These are phyloP conservation scores for Dasypogon diadema DNA, from an alignment of 2,888 invertebrate species.

Conservation along the genomic window DNA sequence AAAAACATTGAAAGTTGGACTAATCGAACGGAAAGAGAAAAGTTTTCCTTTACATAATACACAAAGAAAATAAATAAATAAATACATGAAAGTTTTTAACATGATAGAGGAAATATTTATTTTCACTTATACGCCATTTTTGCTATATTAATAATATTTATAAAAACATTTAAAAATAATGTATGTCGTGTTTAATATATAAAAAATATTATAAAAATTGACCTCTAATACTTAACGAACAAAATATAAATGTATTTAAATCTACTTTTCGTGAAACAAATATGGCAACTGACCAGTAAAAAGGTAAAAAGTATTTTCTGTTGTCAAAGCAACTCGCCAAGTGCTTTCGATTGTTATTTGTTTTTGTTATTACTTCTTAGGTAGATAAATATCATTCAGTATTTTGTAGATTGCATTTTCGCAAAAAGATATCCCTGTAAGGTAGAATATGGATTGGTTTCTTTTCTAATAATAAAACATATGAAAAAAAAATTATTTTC, in stretches of 20 bases:
- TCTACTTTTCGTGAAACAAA: slow-evolving; percentile 25
- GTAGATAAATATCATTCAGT: slow-evolving; percentile 19
- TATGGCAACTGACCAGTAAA: slow-evolving; percentile 13
- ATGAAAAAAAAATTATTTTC: too few species aligned
- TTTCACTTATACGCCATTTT: slow-evolving; percentile 20
- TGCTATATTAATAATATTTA: slow-evolving; percentile 6
- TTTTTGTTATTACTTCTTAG: slow-evolving; percentile 15
- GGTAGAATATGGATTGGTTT: not conserved
- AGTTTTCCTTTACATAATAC: not conserved
- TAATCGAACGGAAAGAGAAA: too few species aligned
- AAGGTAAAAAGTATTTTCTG: slow-evolving; percentile 26
- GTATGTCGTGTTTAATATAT: slow-evolving; percentile 33
- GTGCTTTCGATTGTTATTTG: slow-evolving; percentile 13
- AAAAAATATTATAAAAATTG: slow-evolving; percentile 43
- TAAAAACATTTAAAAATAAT: slow-evolving; percentile 10
- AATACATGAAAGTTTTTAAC: not conserved
- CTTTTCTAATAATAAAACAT: too few species aligned
- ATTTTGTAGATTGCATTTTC: slow-evolving; percentile 15
- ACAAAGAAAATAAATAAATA: not conserved
- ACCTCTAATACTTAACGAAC: slow-evolving; percentile 24
- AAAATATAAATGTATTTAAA: slow-evolving; percentile 49
- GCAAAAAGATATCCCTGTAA: not conserved
- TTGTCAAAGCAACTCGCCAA: slow-evolving; percentile 45
- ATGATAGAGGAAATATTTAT: slow-evolving; percentile 42
- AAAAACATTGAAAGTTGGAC: too few species aligned